Percentiles rank a stretch among this genome's conserved stretches.
Conservation (phyloP, 2,797 vertebrate species). For the Danio tinwini region DNA sequence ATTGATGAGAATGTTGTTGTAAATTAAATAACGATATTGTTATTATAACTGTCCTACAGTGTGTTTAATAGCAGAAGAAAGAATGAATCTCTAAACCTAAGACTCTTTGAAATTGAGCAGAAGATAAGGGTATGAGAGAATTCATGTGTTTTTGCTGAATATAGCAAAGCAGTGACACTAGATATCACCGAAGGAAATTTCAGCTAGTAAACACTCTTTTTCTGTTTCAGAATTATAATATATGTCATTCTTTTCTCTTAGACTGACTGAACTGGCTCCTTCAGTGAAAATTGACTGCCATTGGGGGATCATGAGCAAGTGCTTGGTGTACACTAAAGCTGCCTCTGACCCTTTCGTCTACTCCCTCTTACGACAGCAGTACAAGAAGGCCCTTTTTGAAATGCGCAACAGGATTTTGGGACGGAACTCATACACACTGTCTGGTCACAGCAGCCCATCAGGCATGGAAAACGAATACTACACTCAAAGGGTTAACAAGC, state of each 20-base stretch:
- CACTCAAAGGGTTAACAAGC: slow-evolving; percentile 69
- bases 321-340: slow-evolving; percentile 83
- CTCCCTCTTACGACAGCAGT: slow-evolving; percentile 81
- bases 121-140: too few relatives aligned
- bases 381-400: slow-evolving; percentile 79
- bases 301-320: slow-evolving; percentile 83
- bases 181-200: too few relatives aligned
- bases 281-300: slow-evolving; percentile 78
- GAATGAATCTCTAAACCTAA: too few relatives aligned
- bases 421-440: slow-evolving; percentile 74
- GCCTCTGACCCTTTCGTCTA: slow-evolving; percentile 82
- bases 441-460: slow-evolving; percentile 77
- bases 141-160: too few relatives aligned
- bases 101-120: too few relatives aligned
- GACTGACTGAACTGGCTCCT: slow-evolving; percentile 80
- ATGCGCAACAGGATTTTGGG: slow-evolving; percentile 75
- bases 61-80: too few relatives aligned
- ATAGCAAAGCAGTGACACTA: too few relatives aligned
- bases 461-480: slow-evolving; percentile 77
- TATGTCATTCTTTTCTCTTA: slow-evolving; percentile 54
- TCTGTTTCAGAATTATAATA: background rate
- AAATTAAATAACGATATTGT: too few relatives aligned
- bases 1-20: too few relatives aligned
- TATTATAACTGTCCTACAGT: too few relatives aligned
- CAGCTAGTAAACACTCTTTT: background rate